Evolutionary conservation across 2,113 vertebrate genomes (phyloP).

Genomic region (Caloenas nicobarica): DNA sequence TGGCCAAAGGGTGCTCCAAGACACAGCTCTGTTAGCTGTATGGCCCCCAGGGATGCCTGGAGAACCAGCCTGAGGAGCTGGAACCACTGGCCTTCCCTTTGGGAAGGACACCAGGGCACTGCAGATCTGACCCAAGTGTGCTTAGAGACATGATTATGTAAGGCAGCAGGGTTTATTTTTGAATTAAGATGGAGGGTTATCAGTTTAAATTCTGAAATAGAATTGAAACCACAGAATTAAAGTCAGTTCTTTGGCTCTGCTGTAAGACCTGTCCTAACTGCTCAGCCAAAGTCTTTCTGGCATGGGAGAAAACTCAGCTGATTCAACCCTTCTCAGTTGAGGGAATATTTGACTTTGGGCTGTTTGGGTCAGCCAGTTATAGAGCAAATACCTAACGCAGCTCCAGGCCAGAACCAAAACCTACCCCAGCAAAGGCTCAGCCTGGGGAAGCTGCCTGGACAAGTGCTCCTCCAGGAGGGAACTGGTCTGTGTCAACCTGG

Average conservation of each 20-base stretch:
- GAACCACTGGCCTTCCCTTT: not conserved
- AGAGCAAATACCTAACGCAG: not conserved
- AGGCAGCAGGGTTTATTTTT: not conserved
- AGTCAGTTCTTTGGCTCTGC: not conserved
- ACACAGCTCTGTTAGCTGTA: not conserved
- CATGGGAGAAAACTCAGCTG: not conserved
- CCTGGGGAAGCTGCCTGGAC: not conserved
- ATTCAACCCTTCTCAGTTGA: not conserved
- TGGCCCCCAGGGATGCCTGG: not conserved
- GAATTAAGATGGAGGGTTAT: not conserved
- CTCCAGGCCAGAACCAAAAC: not conserved
- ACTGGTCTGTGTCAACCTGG: rapidly evolving
- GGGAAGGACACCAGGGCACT: not conserved
- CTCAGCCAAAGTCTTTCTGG: not conserved
- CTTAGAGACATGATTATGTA: not conserved
- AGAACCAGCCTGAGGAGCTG: not conserved
- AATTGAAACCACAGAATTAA: not conserved
- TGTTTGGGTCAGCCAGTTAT: not conserved
- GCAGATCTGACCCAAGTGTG: not conserved
- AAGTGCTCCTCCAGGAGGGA: not conserved
- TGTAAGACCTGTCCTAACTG: not conserved
- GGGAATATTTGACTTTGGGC: not conserved
- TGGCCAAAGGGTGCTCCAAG: not conserved
- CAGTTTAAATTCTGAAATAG: conserved; percentile 13
- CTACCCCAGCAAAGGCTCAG: not conserved